Evolutionary conservation across 2,888 invertebrate species (phyloP).

Genomic region (Drosophila mimetica): DNA sequence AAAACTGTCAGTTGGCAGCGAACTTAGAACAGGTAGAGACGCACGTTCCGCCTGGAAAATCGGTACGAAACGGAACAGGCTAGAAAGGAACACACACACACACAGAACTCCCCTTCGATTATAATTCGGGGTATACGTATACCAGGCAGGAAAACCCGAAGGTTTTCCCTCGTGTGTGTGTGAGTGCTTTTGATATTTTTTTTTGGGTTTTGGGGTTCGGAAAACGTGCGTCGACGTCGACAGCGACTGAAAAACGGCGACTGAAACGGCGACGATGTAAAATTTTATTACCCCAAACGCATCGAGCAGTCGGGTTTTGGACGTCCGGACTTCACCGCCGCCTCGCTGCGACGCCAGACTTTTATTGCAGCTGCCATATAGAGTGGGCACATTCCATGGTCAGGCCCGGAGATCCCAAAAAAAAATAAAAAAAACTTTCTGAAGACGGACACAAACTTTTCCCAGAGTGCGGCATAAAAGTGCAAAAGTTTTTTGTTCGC

Average conservation of each 20-base stretch:
- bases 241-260: slow-evolving; percentile 14
- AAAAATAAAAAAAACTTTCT: slow-evolving; percentile 22
- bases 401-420: slow-evolving; percentile 14
- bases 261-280: slow-evolving; percentile 62
- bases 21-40: slow-evolving; percentile 86
- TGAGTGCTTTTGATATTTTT: not conserved
- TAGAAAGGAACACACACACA: slow-evolving; percentile 22
- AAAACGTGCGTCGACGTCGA: slow-evolving; percentile 24
- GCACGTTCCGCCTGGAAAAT: slow-evolving; percentile 82
- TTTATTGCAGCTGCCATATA: slow-evolving; percentile 39
- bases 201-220: not conserved
- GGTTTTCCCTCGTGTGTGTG: not conserved
- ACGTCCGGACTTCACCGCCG: slow-evolving; percentile 78
- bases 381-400: slow-evolving; percentile 13
- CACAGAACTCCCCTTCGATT: not conserved
- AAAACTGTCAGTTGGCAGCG: slow-evolving; percentile 85
- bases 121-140: not conserved
- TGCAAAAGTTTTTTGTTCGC: slow-evolving; percentile 14
- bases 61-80: slow-evolving; percentile 26
- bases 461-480: slow-evolving; percentile 19
- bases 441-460: slow-evolving; percentile 34
- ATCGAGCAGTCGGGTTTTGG: slow-evolving; percentile 80
- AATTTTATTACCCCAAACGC: slow-evolving; percentile 81
- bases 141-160: too few species aligned
- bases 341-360: slow-evolving; percentile 62